Evolutionary conservation across 2,888 invertebrate species (phyloP), one percentile per base, ranked within the genome.

Genomic region (Matsumyia berberina): DNA sequence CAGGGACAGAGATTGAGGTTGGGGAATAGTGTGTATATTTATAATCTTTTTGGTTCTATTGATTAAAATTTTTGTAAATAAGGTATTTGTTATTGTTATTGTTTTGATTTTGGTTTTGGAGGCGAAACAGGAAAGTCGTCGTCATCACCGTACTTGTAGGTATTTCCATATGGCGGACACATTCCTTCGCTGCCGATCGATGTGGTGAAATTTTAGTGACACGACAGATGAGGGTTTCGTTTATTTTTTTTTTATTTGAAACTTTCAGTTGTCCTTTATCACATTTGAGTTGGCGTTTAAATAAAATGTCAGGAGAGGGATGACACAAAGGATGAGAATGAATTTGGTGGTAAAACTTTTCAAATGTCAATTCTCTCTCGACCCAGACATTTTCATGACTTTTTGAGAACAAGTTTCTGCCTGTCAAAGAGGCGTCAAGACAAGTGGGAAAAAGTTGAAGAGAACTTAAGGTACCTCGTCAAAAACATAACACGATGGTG

Each of bases 31-130:
- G 9, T 19, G 0, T n/a, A 39, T 11, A 58, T 15, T 64, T 29
- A 64, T 64, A 64, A 42, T 57, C 31, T 55, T 46, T 42, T 51
- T 17, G 6, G 3, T 29, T 66, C 55, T 74, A 49, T 74, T 67
- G 57, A 79, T 79, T 72, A 72, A 62, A 53, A 46, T 60, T 77
- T 66, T 46, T 9, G 17, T 46, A 42, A 62, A 57, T 19, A 33
- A 35, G 39, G 60, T 60, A 37, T 62, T 62, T 74, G 53, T 69
- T 67, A 53, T 80, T 80, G 67, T 74, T 76, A 66, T 81, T 77
- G 77, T 70, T 81, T 81, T 81, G 60, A 8, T 55, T 74, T 66
- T 15, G 24, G 8, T 62, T 74, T 66, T 15, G 24, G 1, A 44
- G 58, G 42, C 33, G 46, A 42, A 49, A 49, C 24, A 24, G 49